Base-by-base conservation (phyloP, 2,888 invertebrate species). In the Orthonychiurus folsomi region DNA sequence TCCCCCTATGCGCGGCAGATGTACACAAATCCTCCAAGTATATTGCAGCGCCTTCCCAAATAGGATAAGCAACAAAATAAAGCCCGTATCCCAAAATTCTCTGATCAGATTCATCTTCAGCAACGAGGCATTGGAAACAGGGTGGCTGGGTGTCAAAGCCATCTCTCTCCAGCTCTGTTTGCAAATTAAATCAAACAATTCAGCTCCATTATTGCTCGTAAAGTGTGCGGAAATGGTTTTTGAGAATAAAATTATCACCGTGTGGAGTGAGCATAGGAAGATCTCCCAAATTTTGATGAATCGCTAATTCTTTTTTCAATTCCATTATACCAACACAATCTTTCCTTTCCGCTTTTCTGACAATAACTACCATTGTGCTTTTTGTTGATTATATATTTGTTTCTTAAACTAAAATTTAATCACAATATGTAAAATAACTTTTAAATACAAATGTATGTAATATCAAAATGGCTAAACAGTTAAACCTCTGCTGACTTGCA, bases 91-190 rank as follows among this genome's bases (percentile, higher is more conserved):
- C 57, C 26, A 57, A 9, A 27, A n/a, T n/a, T 3, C 2, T 18
- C 26, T 26, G n/a, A 3, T 57, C 28, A 5, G 9, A 9, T n/a
- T 57, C 25, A 3, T 57, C 57, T 37, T 27, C 57, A 57, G 57
- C 57, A 3, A 57, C 57, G 21, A 57, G 3, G 23, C 57, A 57
- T n/a, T 57, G 57, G 20, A 27, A 57, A 28, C 26, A n/a, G 15
- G 57, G 57, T 47, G 57, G 57, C 3, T 3, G 3, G 2, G 26
- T 28, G 57, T 57, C 57, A 23, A 57, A 57, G n/a, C 57, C 57
- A 28, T 57, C 57, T n/a, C 37, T 21, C 23, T 57, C 57, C 26
- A 57, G 23, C n/a, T 57, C 57, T 57, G 24, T 52, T 15, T n/a
- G 48, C n/a, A n/a, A n/a, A n/a, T n/a, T n/a, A n/a, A n/a, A n/a